phyloP scores from a whole-genome alignment of 2,888 invertebrate genomes.

The Caenorhabditis sp. region DNA sequence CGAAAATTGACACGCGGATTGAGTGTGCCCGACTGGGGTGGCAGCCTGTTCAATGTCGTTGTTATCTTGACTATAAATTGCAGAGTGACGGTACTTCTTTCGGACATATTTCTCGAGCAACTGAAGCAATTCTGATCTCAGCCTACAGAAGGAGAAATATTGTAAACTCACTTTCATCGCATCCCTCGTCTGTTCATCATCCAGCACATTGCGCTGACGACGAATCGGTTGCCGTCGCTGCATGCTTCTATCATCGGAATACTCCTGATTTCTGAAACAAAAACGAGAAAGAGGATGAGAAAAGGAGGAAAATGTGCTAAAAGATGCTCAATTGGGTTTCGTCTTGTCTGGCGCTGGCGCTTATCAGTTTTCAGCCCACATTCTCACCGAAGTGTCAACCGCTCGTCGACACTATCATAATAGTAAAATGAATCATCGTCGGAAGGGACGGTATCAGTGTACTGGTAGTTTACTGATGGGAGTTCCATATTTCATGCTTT shows the following conservation, averaged over 20 bases:
- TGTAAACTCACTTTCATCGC: slow-evolving; percentile 65
- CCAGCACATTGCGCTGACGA: slow-evolving; percentile 56
- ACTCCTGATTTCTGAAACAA: slow-evolving; percentile 42
- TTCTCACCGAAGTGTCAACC: slow-evolving; percentile 37
- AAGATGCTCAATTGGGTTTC: not conserved
- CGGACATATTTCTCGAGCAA: slow-evolving; percentile 55
- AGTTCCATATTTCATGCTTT: slow-evolving; percentile 21
- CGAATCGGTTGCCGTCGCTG: slow-evolving; percentile 62
- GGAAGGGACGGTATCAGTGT: slow-evolving; percentile 40
- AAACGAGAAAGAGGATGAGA: not conserved
- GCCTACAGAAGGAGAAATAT: too few species aligned
- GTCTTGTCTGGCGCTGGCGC: not conserved
- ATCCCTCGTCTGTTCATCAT: slow-evolving; percentile 63
- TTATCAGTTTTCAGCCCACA: slow-evolving; percentile 7
- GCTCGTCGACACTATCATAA: slow-evolving; percentile 27
- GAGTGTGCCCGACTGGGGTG: slow-evolving; percentile 50
- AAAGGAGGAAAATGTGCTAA: not conserved
- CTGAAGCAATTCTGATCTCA: slow-evolving; percentile 26
- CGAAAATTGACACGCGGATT: slow-evolving; percentile 47
- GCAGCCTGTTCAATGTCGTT: slow-evolving; percentile 18
- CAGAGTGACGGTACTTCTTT: slow-evolving; percentile 47
- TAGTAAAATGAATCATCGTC: slow-evolving; percentile 39
- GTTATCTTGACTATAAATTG: slow-evolving; percentile 31
- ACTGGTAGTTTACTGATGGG: slow-evolving; percentile 17
- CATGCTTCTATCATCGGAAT: slow-evolving; percentile 58